Evolutionary conservation across 2,888 invertebrate species (phyloP).

Genomic region (Hydrotaea cyrtoneurina): DNA sequence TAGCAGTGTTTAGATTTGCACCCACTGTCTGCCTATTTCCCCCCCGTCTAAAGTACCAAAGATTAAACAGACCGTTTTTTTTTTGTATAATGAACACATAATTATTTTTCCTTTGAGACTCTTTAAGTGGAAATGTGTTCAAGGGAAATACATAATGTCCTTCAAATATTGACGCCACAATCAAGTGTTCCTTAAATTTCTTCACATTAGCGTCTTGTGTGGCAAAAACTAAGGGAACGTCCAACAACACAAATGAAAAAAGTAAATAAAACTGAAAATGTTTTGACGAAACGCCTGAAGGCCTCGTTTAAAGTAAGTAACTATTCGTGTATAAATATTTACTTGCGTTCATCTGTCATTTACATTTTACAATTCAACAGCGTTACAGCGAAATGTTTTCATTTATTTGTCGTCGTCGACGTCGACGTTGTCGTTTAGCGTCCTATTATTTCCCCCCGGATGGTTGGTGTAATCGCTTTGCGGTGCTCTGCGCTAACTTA

Average conservation of each 20-base stretch:
- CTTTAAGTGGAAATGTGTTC: too few species aligned
- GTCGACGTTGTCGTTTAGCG: too few species aligned
- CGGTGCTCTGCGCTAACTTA: neutral
- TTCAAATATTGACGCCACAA: too few species aligned
- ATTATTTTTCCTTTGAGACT: too few species aligned
- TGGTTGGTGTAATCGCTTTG: neutral
- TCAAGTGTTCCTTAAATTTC: too few species aligned
- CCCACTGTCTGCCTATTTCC: too few species aligned
- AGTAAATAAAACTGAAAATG: neutral
- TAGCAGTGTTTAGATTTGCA: too few species aligned
- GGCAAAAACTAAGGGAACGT: neutral
- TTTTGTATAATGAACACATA: too few species aligned
- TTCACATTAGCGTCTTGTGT: too few species aligned
- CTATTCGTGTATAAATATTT: neutral
- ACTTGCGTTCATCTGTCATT: neutral
- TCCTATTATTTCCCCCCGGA: neutral
- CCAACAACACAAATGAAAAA: neutral
- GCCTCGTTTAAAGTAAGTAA: neutral
- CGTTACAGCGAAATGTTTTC: neutral
- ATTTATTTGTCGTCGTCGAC: neutral
- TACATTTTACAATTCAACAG: constrained; percentile 2
- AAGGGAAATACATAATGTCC: too few species aligned
- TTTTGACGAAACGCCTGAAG: neutral
- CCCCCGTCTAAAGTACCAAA: too few species aligned
- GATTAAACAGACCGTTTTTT: too few species aligned